These are phyloP conservation scores for Micropoecilia bifurca DNA, from an alignment of 2,797 vertebrate species.

Conservation along the genomic window DNA sequence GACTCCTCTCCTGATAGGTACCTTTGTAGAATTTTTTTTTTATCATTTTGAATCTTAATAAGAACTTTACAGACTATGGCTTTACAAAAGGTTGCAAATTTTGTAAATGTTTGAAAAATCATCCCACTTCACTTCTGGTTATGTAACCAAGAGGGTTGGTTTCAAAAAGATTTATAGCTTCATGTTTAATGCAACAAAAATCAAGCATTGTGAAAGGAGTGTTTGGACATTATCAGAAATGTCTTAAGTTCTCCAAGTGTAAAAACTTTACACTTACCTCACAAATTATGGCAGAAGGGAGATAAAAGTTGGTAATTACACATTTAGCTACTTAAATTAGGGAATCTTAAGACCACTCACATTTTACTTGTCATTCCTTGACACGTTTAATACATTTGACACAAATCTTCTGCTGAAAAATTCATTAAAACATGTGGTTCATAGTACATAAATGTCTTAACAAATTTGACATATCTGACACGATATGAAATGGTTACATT, in stretches of 20 bases:
- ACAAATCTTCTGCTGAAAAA: conserved; percentile 25
- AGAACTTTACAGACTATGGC: background rate
- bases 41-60: background rate
- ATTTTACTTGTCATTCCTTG: background rate
- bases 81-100: background rate
- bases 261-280: background rate
- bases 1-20: background rate
- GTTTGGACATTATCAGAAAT: background rate
- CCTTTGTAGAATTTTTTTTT: background rate
- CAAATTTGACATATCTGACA: conserved; percentile 40
- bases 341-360: background rate
- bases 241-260: background rate
- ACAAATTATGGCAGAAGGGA: background rate
- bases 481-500: conserved; percentile 44
- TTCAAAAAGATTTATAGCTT: background rate
- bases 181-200: background rate
- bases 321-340: background rate
- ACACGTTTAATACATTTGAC: background rate
- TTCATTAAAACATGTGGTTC: conserved; percentile 20
- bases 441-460: conserved; percentile 25
- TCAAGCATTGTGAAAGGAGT: background rate
- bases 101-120: background rate
- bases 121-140: background rate
- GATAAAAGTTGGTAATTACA: background rate
- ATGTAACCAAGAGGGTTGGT: background rate